These are phyloP conservation scores for Colius striatus DNA, from an alignment of 2,113 vertebrate species.

Conservation along the genomic window DNA sequence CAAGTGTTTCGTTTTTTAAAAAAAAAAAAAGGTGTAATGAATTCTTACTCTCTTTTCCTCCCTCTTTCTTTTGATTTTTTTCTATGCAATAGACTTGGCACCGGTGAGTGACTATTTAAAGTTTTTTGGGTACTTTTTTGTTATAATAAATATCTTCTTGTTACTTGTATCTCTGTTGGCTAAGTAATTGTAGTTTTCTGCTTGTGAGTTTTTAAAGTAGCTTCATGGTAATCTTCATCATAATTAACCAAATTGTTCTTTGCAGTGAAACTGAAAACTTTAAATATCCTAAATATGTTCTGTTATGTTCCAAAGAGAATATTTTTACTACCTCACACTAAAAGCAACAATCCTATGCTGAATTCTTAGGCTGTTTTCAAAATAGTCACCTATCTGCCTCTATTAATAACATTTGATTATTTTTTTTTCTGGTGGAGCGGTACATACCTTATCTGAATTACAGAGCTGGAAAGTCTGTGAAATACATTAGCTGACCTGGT, in stretches of 20 bases:
- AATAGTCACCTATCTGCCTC: neutral
- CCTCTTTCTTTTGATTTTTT: neutral
- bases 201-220: neutral
- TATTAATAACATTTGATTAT: neutral
- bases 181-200: neutral
- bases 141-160: neutral
- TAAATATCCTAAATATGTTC: neutral
- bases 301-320: neutral
- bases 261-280: neutral
- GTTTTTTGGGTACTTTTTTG: too few species aligned
- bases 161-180: neutral
- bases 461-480: neutral
- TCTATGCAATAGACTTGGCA: constrained; percentile 25
- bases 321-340: neutral
- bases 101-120: constrained; percentile 39
- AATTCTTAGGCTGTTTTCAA: neutral
- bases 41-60: constrained; percentile 25
- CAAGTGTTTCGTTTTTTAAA: neutral
- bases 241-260: neutral
- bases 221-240: neutral
- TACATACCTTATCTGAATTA: neutral
- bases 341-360: neutral
- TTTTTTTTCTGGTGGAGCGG: neutral
- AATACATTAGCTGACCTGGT: neutral
- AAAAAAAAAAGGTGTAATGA: neutral